A percentile compares a stretch with the other conserved stretches of the same genome.
These are phyloP conservation scores for Linnaemya tessellans DNA, from an alignment of 2,888 invertebrate genomes.

Conservation along the genomic window DNA sequence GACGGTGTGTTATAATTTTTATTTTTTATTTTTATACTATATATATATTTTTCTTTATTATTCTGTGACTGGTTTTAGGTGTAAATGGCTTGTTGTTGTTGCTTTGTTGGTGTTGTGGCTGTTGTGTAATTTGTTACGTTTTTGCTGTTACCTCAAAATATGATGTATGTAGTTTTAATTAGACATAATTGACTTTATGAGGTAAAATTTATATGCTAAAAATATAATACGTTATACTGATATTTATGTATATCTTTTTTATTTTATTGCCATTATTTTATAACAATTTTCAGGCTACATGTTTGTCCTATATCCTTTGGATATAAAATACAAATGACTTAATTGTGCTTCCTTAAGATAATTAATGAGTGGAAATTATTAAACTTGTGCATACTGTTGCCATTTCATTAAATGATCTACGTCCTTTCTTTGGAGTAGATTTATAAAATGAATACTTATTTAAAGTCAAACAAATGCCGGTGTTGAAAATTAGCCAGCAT, in stretches of 20 bases:
- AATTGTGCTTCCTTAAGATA: conserved; percentile 39
- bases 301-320: conserved; percentile 58
- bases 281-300: conserved; percentile 26
- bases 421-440: neutral
- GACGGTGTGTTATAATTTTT: neutral
- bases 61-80: conserved; percentile 46
- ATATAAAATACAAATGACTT: conserved; percentile 54
- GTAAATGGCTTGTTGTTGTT: conserved; percentile 34
- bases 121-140: conserved; percentile 58
- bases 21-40: too few relatives aligned
- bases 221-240: neutral
- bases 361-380: conserved; percentile 18
- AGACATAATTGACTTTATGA: conserved; percentile 70
- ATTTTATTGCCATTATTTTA: conserved; percentile 55
- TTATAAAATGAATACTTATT: conserved; percentile 7
- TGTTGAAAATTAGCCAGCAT: too few relatives aligned
- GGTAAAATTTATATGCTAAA: conserved; percentile 62
- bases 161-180: conserved; percentile 71
- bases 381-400: neutral
- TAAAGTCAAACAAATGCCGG: too few relatives aligned
- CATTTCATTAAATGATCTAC: neutral
- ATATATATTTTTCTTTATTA: conserved; percentile 39
- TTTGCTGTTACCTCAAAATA: conserved; percentile 52
- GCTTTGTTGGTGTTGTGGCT: conserved; percentile 45
- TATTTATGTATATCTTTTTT: conserved; percentile 10